Percentiles rank a stretch among this genome's conserved stretches.
Conservation (phyloP, 2,113 vertebrate species). For the Hiodon tergisus region DNA sequence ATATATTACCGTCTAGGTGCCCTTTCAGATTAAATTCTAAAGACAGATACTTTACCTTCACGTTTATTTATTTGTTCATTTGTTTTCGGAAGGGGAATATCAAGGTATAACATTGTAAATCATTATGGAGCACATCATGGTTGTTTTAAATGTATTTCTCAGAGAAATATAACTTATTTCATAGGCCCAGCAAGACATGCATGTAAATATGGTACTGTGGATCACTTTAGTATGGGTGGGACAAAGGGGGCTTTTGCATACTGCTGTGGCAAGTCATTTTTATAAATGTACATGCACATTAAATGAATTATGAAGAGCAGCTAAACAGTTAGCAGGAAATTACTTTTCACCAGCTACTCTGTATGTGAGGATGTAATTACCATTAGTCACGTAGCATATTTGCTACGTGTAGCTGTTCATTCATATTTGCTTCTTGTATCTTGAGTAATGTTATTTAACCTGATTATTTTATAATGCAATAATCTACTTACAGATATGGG, state of each 20-base stretch:
- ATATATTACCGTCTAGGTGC: slow-evolving; percentile 45
- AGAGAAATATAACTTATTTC: slow-evolving; percentile 45
- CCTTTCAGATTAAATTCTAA: neutral
- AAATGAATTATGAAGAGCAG: slow-evolving; percentile 79
- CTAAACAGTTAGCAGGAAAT: slow-evolving; percentile 76
- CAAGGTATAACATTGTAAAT: neutral
- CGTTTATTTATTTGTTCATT: neutral
- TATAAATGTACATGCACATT: slow-evolving; percentile 71
- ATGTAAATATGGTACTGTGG: slow-evolving; percentile 53
- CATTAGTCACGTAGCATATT: slow-evolving; percentile 56
- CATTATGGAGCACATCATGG: slow-evolving; percentile 4
- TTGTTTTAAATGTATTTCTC: slow-evolving; percentile 42
- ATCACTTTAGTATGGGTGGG: slow-evolving; percentile 49
- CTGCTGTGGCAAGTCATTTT: slow-evolving; percentile 63
- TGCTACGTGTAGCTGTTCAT: slow-evolving; percentile 43
- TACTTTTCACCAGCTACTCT: slow-evolving; percentile 72
- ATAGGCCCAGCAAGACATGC: slow-evolving; percentile 29
- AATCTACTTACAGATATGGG: too few species aligned
- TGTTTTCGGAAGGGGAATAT: neutral
- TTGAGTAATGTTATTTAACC: too few species aligned
- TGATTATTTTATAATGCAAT: too few species aligned
- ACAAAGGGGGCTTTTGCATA: slow-evolving; percentile 72
- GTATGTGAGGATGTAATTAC: slow-evolving; percentile 69
- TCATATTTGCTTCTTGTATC: neutral
- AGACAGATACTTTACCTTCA: too few species aligned